These are phyloP conservation scores for Erinaceus europaeus DNA, from an alignment of 2,113 vertebrate species.

Conservation along the genomic window DNA sequence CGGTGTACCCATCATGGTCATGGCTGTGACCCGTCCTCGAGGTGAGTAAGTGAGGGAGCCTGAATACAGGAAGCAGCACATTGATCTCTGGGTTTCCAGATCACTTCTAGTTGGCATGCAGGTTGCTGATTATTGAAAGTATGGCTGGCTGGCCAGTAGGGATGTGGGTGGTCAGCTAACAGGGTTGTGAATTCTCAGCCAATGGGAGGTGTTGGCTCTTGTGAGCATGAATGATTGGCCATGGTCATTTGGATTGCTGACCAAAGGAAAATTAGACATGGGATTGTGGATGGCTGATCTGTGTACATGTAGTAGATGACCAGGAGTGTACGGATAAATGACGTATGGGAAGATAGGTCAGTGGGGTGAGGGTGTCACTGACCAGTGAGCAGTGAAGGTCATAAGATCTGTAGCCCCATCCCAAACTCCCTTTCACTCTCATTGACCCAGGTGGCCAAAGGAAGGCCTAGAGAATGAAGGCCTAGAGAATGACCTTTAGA, in stretches of 20 bases:
- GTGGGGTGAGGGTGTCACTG: not conserved
- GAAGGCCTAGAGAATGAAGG: not conserved
- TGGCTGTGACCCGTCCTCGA: constrained; percentile 90
- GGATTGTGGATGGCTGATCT: not conserved
- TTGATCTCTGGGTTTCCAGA: not conserved
- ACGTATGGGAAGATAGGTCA: not conserved
- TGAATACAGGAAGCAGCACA: not conserved
- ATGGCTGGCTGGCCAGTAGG: not conserved
- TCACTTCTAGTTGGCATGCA: not conserved
- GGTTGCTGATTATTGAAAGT: not conserved
- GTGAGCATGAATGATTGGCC: not conserved
- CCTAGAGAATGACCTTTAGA: not conserved
- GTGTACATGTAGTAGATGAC: not conserved
- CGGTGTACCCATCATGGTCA: constrained; percentile 94
- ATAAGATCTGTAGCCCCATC: not conserved
- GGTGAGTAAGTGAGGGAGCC: constrained; percentile 80
- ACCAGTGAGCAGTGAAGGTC: not conserved
- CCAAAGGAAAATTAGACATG: not conserved
- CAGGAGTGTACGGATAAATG: not conserved
- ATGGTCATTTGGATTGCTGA: not conserved
- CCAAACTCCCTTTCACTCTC: not conserved
- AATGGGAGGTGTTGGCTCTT: too few species aligned
- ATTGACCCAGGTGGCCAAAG: not conserved
- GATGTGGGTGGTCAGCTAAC: not conserved
- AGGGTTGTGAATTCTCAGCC: not conserved